Conservation (phyloP, 2,113 vertebrate genomes). For the Myiagra hebetior region DNA sequence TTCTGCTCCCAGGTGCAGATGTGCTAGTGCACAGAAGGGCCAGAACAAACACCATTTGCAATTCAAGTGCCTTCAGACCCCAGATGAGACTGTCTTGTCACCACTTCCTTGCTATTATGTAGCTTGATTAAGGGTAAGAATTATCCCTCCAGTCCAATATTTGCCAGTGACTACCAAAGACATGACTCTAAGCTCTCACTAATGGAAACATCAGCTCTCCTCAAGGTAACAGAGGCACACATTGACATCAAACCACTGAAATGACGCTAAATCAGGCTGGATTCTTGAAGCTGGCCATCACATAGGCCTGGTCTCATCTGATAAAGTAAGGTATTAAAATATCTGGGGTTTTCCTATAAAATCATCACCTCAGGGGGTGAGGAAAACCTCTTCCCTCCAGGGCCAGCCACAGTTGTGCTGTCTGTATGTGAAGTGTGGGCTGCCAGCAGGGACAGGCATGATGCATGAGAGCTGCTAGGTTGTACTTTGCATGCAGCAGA, state of each 20-base stretch:
- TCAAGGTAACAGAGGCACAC: not conserved
- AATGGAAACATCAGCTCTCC: not conserved
- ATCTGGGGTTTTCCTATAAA: not conserved
- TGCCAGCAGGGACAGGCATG: not conserved
- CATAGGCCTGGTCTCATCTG: not conserved
- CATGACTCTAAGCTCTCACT: not conserved
- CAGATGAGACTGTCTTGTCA: not conserved
- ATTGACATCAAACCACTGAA: not conserved
- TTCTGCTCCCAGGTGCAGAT: not conserved
- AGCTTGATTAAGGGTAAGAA: not conserved
- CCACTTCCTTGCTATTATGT: not conserved
- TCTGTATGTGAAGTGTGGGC: not conserved
- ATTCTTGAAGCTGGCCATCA: not conserved
- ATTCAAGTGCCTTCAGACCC: conserved; percentile 36
- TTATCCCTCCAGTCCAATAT: not conserved
- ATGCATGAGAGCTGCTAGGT: not conserved
- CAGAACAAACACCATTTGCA: conserved; percentile 34
- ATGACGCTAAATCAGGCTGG: not conserved
- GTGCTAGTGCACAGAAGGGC: not conserved
- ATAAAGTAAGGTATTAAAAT: not conserved
- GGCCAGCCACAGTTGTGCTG: not conserved
- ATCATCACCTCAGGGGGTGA: not conserved
- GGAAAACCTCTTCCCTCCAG: not conserved
- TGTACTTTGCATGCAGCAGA: not conserved
- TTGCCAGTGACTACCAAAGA: not conserved